phyloP scores from a whole-genome alignment of 1,140 invertebrate genomes.

The Drosophila repleta region DNA sequence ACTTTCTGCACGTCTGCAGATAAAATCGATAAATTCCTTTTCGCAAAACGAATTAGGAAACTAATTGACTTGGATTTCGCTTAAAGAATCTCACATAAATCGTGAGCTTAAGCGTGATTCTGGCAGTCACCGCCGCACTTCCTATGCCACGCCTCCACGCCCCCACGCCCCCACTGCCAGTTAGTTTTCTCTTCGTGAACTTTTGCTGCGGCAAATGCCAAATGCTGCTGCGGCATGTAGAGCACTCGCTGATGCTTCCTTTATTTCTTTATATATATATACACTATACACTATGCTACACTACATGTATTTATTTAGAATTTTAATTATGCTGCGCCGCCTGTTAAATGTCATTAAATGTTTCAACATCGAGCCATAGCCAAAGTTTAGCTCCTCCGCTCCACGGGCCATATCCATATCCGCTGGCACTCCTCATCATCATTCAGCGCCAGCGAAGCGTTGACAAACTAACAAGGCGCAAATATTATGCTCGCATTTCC shows the following conservation, averaged over 20 bases:
- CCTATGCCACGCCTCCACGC: not conserved
- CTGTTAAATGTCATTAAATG: constrained; percentile 77
- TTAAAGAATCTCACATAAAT: constrained; percentile 82
- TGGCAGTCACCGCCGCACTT: constrained; percentile 64
- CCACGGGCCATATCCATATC: not conserved
- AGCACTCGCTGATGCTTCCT: constrained; percentile 6
- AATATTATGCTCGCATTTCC: constrained; percentile 70
- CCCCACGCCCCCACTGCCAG: not conserved
- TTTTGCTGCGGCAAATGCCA: constrained; percentile 36
- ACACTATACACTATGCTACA: not conserved
- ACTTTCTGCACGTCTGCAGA: constrained; percentile 81
- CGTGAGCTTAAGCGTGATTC: constrained; percentile 79
- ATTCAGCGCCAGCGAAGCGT: constrained; percentile 68
- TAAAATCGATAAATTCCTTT: constrained; percentile 82
- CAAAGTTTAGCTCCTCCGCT: not conserved
- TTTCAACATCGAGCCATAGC: constrained; percentile 48
- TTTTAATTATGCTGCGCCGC: constrained; percentile 70
- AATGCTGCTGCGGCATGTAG: constrained; percentile 30
- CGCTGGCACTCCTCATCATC: constrained; percentile 62
- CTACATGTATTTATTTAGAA: constrained; percentile 58
- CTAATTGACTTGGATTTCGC: constrained; percentile 82
- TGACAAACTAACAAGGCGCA: constrained; percentile 76
- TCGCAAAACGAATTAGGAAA: constrained; percentile 82
- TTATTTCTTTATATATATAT: constrained; percentile 5
- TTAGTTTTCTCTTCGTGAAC: not conserved